phyloP scores from a whole-genome alignment of 1,140 invertebrate genomes.

The Diploscapter pachys region DNA sequence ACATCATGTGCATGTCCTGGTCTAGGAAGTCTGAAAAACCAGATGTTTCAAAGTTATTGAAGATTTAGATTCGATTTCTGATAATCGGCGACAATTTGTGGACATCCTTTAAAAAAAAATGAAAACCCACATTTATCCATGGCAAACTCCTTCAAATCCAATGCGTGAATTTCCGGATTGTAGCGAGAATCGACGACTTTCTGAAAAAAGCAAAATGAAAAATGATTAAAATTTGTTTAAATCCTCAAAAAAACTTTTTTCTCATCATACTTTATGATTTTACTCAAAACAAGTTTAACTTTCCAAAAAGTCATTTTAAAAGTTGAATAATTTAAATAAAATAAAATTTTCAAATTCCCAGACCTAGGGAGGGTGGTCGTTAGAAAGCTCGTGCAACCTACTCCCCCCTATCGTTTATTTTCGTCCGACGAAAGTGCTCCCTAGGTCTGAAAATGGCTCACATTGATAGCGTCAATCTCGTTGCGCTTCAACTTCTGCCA shows the following conservation, averaged over 20 bases:
- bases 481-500: constrained; percentile 10
- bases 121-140: constrained; percentile 1
- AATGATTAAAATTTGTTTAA: neutral
- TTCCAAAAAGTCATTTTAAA: neutral
- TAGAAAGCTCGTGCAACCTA: neutral
- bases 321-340: neutral
- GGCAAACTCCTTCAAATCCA: constrained; percentile 10
- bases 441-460: constrained; percentile 1
- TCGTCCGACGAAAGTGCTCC: neutral
- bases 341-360: neutral
- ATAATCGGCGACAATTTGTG: neutral
- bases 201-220: constrained; percentile 5
- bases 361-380: neutral
- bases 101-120: neutral
- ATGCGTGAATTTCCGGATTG: neutral
- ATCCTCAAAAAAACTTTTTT: neutral
- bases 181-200: constrained; percentile 13
- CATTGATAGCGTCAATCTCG: constrained; percentile 31
- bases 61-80: neutral
- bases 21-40: neutral
- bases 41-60: neutral
- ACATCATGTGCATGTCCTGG: constrained; percentile 3
- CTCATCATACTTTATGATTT: neutral
- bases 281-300: neutral
- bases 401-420: neutral